A percentile compares a stretch with the other conserved stretches of the same genome.
These are phyloP conservation scores for Bombus confusus DNA, from an alignment of 1,140 invertebrate species.

Conservation along the genomic window DNA sequence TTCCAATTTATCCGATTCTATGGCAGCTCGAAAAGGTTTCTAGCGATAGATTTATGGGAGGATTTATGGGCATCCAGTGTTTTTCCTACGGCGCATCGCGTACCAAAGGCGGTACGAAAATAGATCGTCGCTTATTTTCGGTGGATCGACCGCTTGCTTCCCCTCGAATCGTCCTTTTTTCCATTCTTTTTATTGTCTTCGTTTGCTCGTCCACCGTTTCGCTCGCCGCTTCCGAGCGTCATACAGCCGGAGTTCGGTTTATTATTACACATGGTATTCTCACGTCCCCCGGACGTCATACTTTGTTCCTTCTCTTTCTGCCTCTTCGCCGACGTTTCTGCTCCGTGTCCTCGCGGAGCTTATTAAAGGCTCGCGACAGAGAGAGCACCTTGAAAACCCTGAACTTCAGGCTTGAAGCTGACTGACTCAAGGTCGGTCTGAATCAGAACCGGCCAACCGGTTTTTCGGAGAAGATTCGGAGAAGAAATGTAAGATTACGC, in stretches of 20 bases:
- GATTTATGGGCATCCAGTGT: constrained; percentile 4
- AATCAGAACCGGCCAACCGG: constrained; percentile 65
- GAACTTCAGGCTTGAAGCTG: constrained; percentile 64
- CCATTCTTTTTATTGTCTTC: constrained; percentile 45
- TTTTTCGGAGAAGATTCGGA: constrained; percentile 64
- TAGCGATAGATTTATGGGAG: neutral
- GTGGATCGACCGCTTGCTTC: constrained; percentile 36
- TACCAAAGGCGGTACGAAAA: constrained; percentile 55
- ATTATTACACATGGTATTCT: constrained; percentile 63
- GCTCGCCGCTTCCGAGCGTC: constrained; percentile 30
- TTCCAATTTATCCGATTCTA: neutral
- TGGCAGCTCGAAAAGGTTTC: neutral
- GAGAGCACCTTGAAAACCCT: constrained; percentile 60
- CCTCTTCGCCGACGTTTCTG: neutral
- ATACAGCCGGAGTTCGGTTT: constrained; percentile 42
- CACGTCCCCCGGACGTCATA: constrained; percentile 19
- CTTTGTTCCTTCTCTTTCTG: constrained; percentile 1
- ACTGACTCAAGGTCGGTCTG: constrained; percentile 65
- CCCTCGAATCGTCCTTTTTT: constrained; percentile 23
- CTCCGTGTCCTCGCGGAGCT: constrained; percentile 42
- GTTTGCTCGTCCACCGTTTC: constrained; percentile 14
- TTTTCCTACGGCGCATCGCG: constrained; percentile 30
- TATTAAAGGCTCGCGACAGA: constrained; percentile 59
- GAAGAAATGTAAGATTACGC: constrained; percentile 63
- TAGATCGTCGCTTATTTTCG: constrained; percentile 63